These are phyloP conservation scores for Nothocercus julius DNA, from an alignment of 2,113 vertebrate genomes.

Conservation along the genomic window DNA sequence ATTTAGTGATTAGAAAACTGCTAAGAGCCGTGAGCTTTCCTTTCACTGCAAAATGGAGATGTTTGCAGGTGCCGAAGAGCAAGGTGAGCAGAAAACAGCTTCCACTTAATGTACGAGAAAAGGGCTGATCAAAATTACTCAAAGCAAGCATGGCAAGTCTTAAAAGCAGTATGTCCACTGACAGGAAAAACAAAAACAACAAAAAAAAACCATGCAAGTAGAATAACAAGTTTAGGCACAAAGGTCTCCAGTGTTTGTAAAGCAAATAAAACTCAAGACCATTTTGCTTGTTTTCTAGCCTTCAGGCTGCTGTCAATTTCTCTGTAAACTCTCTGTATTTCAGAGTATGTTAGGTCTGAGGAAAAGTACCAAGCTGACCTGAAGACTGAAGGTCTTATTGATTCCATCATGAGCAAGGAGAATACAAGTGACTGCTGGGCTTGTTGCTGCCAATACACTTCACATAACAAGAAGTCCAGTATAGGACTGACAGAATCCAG, in stretches of 20 bases:
- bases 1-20: neutral
- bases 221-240: neutral
- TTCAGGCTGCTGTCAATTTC: neutral
- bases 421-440: neutral
- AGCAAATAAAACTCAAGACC: neutral
- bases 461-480: neutral
- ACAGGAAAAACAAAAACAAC: neutral
- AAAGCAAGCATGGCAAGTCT: neutral
- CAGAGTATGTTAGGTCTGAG: neutral
- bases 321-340: neutral
- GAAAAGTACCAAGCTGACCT: neutral
- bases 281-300: neutral
- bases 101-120: neutral
- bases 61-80: neutral
- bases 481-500: neutral
- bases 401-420: neutral
- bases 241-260: neutral
- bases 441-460: neutral
- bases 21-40: neutral
- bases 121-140: neutral
- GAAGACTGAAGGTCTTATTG: neutral
- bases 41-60: neutral
- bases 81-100: neutral
- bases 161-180: neutral
- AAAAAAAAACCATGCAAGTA: neutral